Percentiles rank a stretch among this genome's conserved stretches.
Evolutionary conservation across 2,113 vertebrate genomes (phyloP).

Genomic region (Pseudonaja textilis): DNA sequence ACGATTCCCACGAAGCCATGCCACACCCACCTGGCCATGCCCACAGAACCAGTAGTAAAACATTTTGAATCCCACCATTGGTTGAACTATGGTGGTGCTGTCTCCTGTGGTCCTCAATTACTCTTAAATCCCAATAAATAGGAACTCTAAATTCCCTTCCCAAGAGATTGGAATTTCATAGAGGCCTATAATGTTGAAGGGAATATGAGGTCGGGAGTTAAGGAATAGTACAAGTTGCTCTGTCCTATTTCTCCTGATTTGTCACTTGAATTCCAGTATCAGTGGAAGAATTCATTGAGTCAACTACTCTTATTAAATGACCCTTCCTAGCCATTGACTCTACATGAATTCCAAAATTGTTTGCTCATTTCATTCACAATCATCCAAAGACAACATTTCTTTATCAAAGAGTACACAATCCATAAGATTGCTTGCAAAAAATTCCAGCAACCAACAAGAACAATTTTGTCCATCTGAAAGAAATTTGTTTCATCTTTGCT

Average conservation of each 20-base stretch:
- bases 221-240: not conserved
- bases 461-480: not conserved
- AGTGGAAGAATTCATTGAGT: not conserved
- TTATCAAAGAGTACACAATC: not conserved
- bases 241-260: not conserved
- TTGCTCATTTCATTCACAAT: not conserved
- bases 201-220: not conserved
- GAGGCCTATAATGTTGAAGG: not conserved
- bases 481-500: not conserved
- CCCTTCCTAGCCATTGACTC: not conserved
- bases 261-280: not conserved
- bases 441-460: not conserved
- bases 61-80: too few relatives aligned
- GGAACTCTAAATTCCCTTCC: not conserved
- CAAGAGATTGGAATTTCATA: not conserved
- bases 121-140: not conserved
- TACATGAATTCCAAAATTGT: not conserved
- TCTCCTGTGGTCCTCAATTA: not conserved
- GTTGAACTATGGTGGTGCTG: not conserved
- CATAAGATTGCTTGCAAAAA: not conserved
- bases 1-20: too few relatives aligned
- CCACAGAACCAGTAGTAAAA: too few relatives aligned
- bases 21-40: too few relatives aligned
- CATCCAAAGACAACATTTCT: not conserved
- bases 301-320: not conserved